phyloP scores from a whole-genome alignment of 2,888 invertebrate genomes.

The Cheiracanthium punctorium region DNA sequence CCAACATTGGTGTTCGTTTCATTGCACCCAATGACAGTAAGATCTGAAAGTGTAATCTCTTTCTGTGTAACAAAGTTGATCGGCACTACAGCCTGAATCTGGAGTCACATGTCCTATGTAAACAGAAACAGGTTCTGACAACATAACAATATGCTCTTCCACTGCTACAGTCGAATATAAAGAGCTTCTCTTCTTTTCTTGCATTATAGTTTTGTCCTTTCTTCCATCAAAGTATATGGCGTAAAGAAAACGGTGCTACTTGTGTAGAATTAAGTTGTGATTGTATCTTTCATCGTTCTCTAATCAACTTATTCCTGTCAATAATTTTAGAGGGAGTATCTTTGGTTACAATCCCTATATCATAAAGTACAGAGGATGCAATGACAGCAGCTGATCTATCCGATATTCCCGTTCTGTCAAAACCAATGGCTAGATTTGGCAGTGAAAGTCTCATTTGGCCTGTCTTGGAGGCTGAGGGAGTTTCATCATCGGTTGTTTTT shows the following conservation, averaged over 20 bases:
- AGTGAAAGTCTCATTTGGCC: constrained; percentile 21
- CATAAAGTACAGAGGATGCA: constrained; percentile 9
- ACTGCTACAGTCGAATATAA: too few species aligned
- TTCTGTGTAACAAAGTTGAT: too few species aligned
- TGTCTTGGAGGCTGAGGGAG: constrained; percentile 10
- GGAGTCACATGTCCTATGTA: not conserved
- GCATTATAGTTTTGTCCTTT: constrained; percentile 16
- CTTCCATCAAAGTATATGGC: constrained; percentile 11
- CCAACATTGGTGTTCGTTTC: too few species aligned
- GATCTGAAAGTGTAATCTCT: too few species aligned
- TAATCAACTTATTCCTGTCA: constrained; percentile 20
- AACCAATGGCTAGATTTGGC: constrained; percentile 15
- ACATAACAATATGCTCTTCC: constrained; percentile 2
- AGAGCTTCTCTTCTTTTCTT: too few species aligned
- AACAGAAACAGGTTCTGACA: constrained; percentile 22
- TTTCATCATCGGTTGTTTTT: not conserved
- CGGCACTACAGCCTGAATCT: not conserved
- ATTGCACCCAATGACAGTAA: too few species aligned
- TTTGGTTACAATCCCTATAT: constrained; percentile 14
- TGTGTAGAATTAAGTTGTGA: constrained; percentile 15
- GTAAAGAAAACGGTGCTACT: not conserved
- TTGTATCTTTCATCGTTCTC: constrained; percentile 8
- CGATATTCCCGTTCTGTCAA: not conserved
- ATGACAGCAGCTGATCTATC: constrained; percentile 16
- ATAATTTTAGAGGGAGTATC: constrained; percentile 7